Base-by-base conservation (phyloP, 2,888 invertebrate species). In the Perdita meconis region DNA sequence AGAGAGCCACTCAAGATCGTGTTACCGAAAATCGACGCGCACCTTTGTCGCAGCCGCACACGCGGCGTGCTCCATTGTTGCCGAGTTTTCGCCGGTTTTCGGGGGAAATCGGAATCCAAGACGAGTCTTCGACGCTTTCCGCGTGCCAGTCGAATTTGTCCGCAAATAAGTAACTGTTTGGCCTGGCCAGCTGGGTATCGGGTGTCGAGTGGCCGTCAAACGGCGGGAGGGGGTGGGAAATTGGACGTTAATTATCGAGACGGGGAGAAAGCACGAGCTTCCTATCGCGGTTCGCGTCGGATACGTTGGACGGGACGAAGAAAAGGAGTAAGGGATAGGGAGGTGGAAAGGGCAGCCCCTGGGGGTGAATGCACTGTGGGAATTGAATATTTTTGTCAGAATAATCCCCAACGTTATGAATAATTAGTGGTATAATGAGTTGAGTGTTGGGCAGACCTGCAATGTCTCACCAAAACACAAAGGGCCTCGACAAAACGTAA, bases 351-450 rank as follows among this genome's bases (percentile, higher is more conserved):
- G 65, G 64, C 53, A 47, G 66, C 44, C 8, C 22, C 34, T n/a
- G n/a, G 59, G 76, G 75, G 67, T 51, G 73, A 51, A 72, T 74
- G 75, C 73, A 78, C 70, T 83, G 85, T 88, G 88, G 86, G 86
- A 88, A 89, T 87, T 85, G 85, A 88, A 87, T 88, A 87, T 87
- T 89, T 90, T 89, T 79, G 80, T 84, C 79, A 80, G 85, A 88
- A 88, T 86, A 88, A 86, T 86, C 80, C 83, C 84, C 80, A 86
- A 89, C 89, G 91, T 90, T 90, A 86, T 89, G 89, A 92, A 92
- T 92, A 92, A 92, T 92, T 92, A 92, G 92, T 91, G 88, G 88
- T 91, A 92, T 92, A 92, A 92, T 92, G 92, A 92, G 91, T 87
- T 90, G 90, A 92, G 92, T 92, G 92, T 91, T 86, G 90, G 88